Conservation (phyloP, 2,888 invertebrate genomes). For the Xanthia togata region DNA sequence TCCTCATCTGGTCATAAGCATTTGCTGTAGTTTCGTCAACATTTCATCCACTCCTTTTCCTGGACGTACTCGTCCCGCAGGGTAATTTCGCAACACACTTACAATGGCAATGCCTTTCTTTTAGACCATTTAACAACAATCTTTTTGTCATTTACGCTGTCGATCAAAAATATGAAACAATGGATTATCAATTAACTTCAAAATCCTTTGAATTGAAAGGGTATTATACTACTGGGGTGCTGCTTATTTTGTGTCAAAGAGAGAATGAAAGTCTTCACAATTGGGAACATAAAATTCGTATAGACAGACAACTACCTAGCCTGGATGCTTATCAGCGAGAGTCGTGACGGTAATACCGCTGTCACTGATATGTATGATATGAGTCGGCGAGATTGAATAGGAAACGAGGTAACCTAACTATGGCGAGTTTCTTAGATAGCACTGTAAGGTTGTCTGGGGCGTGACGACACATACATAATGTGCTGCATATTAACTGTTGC, state of each 20-base stretch:
- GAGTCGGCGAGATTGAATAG: conserved; percentile 52
- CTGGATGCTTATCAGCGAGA: conserved; percentile 53
- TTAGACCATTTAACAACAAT: background rate
- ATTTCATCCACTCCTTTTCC: background rate
- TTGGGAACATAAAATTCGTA: conserved; percentile 7
- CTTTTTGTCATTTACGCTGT: background rate
- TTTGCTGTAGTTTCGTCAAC: background rate
- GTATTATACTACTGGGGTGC: background rate
- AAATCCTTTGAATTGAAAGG: background rate
- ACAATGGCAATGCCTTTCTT: background rate
- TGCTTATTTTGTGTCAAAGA: background rate
- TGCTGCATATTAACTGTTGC: conserved; percentile 43
- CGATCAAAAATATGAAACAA: background rate
- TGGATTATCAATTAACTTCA: background rate
- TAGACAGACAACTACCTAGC: conserved; percentile 14
- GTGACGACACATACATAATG: conserved; percentile 50
- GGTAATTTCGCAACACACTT: background rate
- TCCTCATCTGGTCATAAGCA: too few species aligned
- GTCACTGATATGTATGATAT: conserved; percentile 61
- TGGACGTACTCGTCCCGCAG: background rate
- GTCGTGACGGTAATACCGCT: conserved; percentile 57
- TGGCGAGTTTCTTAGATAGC: conserved; percentile 57
- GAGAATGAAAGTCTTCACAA: background rate
- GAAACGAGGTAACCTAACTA: conserved; percentile 54
- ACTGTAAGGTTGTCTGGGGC: conserved; percentile 60